Conservation (phyloP, 2,113 vertebrate species). For the Tyrannus savana region DNA sequence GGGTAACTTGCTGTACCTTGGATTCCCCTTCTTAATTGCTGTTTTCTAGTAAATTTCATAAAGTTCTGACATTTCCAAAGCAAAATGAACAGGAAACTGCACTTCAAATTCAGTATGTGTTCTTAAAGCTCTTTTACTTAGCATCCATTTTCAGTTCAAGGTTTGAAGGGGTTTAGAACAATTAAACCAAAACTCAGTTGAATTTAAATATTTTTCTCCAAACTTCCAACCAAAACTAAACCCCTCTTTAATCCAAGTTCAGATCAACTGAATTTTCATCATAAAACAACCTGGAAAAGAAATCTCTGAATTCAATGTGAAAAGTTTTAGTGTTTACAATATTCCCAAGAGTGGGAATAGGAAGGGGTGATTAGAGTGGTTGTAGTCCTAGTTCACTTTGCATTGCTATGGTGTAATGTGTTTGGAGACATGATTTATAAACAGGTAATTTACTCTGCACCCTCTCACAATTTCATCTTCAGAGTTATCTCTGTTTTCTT, state of each 20-base stretch:
- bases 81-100: background rate
- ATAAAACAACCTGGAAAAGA: background rate
- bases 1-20: background rate
- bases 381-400: background rate
- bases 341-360: background rate
- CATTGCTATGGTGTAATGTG: background rate
- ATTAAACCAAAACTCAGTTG: background rate
- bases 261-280: background rate
- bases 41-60: background rate
- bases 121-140: background rate
- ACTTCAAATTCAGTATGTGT: background rate
- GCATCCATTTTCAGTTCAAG: background rate
- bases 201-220: background rate
- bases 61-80: background rate
- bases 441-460: background rate
- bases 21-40: background rate
- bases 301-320: background rate
- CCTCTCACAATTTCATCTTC: background rate
- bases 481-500: background rate
- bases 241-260: background rate
- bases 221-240: background rate
- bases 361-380: background rate
- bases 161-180: background rate
- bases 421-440: background rate
- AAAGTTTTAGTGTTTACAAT: background rate